Base-by-base conservation (phyloP, 2,113 vertebrate species). In the Amphiprion ocellaris region DNA sequence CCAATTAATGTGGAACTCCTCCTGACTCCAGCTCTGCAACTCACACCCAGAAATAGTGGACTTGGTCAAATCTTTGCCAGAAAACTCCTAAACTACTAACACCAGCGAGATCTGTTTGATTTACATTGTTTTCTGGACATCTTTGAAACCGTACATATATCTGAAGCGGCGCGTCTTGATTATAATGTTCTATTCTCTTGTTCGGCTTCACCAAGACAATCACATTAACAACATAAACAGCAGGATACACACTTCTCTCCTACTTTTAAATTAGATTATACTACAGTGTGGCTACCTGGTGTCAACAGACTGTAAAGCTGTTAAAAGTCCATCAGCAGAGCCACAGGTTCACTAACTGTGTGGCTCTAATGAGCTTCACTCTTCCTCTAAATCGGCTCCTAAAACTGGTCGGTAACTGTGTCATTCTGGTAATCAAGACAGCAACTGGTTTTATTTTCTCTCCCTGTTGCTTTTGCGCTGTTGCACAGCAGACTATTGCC, bases 401-500 rank as follows among this genome's bases (percentile, higher is more conserved):
- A 7, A 9, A 1, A 58, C 65, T 64, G 24, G 26, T 74, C 72
- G 62, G 21, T 59, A 64, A 74, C 53, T 67, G 41, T 53, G 59
- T 71, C 65, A 28, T 63, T 71, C 39, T 62, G 70, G 28, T 54
- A 56, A 84, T 81, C 50, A 70, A 82, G 39, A 21, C 54, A 83
- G 74, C 89, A 82, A 77, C 66, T 74, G 85, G 21, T 89, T 85
- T 85, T 59, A 60, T 76, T 78, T 87, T 65, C 56, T 77, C 24
- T 73, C 63, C 66, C 79, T 87, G 82, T 82, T 85, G 74, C 82
- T 82, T 79, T 80, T 81, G 69, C 69, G 71, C 71, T 81, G 78
- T 83, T 86, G 82, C 81, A 61, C 74, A 77, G 70, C 71, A 70
- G 53, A 69, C 65, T 69, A 86, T 91, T 21, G 26, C 91, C 85